A percentile compares a stretch with the other conserved stretches of the same genome.
These are phyloP conservation scores for Anthrax anthrax DNA, from an alignment of 2,888 invertebrate species.

Conservation along the genomic window DNA sequence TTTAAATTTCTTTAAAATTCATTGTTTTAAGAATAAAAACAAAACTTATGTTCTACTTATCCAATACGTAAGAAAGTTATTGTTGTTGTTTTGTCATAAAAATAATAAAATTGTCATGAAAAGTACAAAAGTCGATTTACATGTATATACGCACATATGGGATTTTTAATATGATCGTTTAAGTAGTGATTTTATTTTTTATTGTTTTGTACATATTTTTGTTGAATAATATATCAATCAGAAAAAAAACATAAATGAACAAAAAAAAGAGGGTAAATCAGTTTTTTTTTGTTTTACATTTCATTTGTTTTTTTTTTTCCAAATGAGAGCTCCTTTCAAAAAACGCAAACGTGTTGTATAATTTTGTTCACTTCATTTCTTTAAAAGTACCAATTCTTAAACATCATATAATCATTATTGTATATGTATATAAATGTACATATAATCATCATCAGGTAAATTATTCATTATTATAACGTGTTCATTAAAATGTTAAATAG, in stretches of 20 bases:
- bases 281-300: slow-evolving; percentile 4
- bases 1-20: too few relatives aligned
- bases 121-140: too few relatives aligned
- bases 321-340: too few relatives aligned
- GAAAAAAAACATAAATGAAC: slow-evolving; percentile 9
- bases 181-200: background rate
- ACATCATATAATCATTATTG: background rate
- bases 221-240: background rate
- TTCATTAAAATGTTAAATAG: slow-evolving; percentile 1
- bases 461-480: slow-evolving; percentile 1
- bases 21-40: background rate
- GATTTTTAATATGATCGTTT: too few relatives aligned
- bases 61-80: too few relatives aligned
- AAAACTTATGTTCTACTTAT: too few relatives aligned
- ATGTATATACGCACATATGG: too few relatives aligned
- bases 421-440: too few relatives aligned
- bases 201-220: too few relatives aligned
- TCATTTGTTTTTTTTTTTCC: slow-evolving; percentile 7
- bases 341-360: too few relatives aligned
- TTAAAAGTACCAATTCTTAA: background rate
- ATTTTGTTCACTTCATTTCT: background rate
- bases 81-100: too few relatives aligned
- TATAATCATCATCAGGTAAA: background rate
- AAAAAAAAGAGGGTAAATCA: slow-evolving; percentile 6
- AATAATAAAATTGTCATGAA: too few relatives aligned